phyloP scores from a whole-genome alignment of 37 sponge, comb jelly and placozoan genomes.

The Beroe ovata region DNA sequence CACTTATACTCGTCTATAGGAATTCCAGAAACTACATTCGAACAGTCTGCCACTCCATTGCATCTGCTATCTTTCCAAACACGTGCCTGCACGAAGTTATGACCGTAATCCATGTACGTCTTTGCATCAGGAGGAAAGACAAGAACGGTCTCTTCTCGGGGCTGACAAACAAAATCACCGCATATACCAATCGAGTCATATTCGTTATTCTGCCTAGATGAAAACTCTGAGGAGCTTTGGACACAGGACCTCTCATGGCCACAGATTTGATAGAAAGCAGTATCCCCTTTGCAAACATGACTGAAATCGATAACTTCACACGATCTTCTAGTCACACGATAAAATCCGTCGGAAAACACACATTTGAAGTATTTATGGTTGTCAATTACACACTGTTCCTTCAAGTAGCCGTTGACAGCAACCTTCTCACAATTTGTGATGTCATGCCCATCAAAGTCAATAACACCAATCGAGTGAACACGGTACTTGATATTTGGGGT shows the following conservation, averaged over 20 bases:
- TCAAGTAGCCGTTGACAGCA: background rate
- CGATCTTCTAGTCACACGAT: background rate
- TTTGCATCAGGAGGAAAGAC: background rate
- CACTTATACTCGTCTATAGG: background rate
- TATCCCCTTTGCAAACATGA: background rate
- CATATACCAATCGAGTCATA: background rate
- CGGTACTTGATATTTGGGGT: background rate
- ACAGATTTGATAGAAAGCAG: constrained; percentile 18
- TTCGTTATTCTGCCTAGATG: background rate
- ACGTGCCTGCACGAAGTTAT: background rate
- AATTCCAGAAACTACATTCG: background rate
- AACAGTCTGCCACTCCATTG: background rate
- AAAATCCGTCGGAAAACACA: background rate
- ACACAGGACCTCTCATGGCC: background rate
- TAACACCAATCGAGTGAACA: background rate
- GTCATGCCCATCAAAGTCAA: background rate
- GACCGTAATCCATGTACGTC: background rate
- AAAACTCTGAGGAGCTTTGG: too few species aligned
- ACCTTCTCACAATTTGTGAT: background rate
- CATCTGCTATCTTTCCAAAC: background rate
- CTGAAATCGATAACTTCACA: background rate
- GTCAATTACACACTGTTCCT: background rate
- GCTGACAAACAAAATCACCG: background rate
- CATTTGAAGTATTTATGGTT: constrained; percentile 37
- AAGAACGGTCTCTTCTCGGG: background rate